Evolutionary conservation across 1,140 invertebrate species (phyloP).

Genomic region (Tetragonula clypearis): DNA sequence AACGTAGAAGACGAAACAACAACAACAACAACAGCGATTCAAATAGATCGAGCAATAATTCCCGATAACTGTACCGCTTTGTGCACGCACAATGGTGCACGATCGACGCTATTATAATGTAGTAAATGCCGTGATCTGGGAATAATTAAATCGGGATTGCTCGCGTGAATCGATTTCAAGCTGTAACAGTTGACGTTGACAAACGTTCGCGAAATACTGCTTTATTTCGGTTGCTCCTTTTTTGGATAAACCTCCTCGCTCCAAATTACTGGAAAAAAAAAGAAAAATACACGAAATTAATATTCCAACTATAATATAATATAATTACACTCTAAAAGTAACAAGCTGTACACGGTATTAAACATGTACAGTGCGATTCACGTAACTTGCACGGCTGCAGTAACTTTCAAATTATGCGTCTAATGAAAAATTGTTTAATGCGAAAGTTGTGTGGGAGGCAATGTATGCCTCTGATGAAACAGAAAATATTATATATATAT

Average conservation of each 20-base stretch:
- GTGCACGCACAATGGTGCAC: slow-evolving; percentile 13
- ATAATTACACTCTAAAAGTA: too few species aligned
- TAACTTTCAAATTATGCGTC: too few species aligned
- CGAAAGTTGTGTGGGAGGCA: too few species aligned
- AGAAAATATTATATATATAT: too few species aligned
- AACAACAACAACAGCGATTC: neutral
- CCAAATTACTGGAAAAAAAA: neutral
- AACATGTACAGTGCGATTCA: too few species aligned
- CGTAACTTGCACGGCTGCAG: too few species aligned
- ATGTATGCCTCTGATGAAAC: too few species aligned
- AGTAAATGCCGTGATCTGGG: slow-evolving; percentile 32
- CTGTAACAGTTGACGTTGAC: slow-evolving; percentile 7
- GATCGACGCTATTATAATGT: slow-evolving; percentile 20
- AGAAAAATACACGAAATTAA: too few species aligned
- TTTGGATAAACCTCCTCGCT: neutral
- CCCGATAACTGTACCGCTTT: slow-evolving; percentile 35
- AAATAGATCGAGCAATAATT: slow-evolving; percentile 23
- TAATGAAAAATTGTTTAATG: too few species aligned
- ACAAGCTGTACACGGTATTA: too few species aligned
- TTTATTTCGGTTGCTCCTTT: neutral
- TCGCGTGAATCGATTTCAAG: slow-evolving; percentile 24
- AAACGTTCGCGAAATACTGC: neutral
- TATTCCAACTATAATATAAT: too few species aligned
- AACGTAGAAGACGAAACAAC: slow-evolving; percentile 9
- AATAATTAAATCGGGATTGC: slow-evolving; percentile 16